Evolutionary conservation across 2,797 vertebrate species (phyloP).

Genomic region (Gymnothorax javanicus): DNA sequence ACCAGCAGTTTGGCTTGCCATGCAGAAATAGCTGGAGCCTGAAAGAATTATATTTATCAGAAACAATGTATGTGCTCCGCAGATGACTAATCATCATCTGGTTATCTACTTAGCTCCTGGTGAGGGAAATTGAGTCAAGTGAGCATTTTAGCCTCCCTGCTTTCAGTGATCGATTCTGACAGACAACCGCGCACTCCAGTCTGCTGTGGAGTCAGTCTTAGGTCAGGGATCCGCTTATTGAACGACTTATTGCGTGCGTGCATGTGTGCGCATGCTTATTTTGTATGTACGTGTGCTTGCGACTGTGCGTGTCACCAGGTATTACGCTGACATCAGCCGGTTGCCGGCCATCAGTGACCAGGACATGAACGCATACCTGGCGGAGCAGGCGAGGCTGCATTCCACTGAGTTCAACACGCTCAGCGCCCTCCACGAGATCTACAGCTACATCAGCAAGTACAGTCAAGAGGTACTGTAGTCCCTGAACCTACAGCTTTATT

Average conservation of each 20-base stretch:
- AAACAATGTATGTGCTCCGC: not conserved
- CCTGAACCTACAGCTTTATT: not conserved
- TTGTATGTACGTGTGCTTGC: not conserved
- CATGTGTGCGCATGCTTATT: not conserved
- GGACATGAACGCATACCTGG: slow-evolving; percentile 97
- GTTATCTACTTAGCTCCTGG: not conserved
- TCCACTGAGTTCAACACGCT: slow-evolving; percentile 90
- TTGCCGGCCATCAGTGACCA: slow-evolving; percentile 95
- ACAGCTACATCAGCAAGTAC: slow-evolving; percentile 92
- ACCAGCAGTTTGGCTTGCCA: not conserved
- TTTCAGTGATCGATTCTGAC: not conserved
- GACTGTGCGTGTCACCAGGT: slow-evolving; percentile 69
- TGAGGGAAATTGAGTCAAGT: not conserved
- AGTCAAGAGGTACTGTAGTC: slow-evolving; percentile 81
- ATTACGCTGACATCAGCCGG: slow-evolving; percentile 92
- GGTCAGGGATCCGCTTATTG: not conserved
- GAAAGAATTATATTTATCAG: not conserved
- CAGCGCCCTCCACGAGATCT: slow-evolving; percentile 92
- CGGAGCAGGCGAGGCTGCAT: slow-evolving; percentile 92
- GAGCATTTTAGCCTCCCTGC: not conserved
- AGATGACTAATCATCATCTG: not conserved
- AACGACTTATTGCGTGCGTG: not conserved
- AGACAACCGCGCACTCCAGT: not conserved
- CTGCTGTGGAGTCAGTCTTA: not conserved
- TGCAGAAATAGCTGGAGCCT: not conserved